phyloP scores from a whole-genome alignment of 2,888 invertebrate genomes.

The Volucella zonaria region DNA sequence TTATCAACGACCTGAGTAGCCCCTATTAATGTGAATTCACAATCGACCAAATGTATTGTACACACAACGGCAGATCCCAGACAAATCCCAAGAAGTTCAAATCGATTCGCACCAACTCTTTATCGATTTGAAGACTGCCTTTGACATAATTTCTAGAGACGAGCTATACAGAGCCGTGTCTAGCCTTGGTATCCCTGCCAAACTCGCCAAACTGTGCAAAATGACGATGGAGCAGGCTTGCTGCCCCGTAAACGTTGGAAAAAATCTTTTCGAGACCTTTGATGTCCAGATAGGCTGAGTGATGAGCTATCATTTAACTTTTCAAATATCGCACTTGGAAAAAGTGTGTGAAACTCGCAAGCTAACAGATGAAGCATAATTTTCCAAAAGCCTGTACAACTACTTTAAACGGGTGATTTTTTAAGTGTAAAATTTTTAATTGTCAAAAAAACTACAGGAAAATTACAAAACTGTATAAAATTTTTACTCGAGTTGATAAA shows the following conservation, averaged over 20 bases:
- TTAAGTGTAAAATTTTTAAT: no score
- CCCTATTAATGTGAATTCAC: not conserved
- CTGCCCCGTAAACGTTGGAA: conserved; percentile 7
- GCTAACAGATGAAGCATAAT: not conserved
- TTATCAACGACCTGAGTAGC: not conserved
- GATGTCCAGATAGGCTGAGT: conserved; percentile 1
- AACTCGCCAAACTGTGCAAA: not conserved
- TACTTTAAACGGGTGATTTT: no score
- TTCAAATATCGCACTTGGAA: conserved; percentile 3
- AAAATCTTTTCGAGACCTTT: not conserved
- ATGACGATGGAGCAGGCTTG: conserved; percentile 10
- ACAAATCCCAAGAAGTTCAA: not conserved
- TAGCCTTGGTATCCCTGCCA: conserved; percentile 11
- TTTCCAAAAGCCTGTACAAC: not conserved
- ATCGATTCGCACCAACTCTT: conserved; percentile 4
- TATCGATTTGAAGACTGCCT: not conserved
- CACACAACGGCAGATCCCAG: not conserved
- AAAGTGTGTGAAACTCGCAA: not conserved
- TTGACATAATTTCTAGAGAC: not conserved
- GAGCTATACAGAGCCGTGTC: conserved; percentile 4
- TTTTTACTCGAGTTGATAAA: no score
- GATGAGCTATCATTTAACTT: not conserved
- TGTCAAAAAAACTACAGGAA: no score
- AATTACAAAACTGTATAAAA: no score
- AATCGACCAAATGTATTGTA: not conserved